Base-by-base conservation (phyloP, 2,888 invertebrate species). In the Machimus atricapillus region DNA sequence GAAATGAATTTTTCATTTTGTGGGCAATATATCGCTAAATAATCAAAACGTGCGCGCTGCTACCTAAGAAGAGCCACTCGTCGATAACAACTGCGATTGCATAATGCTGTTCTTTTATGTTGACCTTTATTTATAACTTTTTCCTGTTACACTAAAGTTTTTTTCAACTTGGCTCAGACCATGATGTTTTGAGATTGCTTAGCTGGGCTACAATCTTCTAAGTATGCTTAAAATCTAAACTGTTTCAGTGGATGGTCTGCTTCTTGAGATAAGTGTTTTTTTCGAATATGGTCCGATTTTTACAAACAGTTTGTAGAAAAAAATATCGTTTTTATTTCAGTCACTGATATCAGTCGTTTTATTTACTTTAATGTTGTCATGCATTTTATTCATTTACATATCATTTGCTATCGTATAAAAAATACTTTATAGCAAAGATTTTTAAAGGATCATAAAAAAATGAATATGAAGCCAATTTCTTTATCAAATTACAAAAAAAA, bases 41-140 rank as follows among this genome's bases (percentile, higher is more conserved):
- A 78, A 78, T 78, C 78, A 78, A 78, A 78, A 78, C 78, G 78
- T 78, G 78, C 56, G 19, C 56, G 8, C 8, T 19, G 56, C 78
- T 78, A 43, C 78, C 81, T 81, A 19, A 56, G 43, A 56, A 56
- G 52, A 81, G 34, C 6, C 52, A 40, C 34, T 52, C 23, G 27
- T 2, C 43, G 56, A 81, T 56, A 81, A 31, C 34, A 76, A 76
- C 9, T 9, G 34, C 37, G 27, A 14, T 81, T 81, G 52, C 81
- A 31, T 81, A 81, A 81, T 34, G 52, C 23, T 56, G 12, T 9
- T 43, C 66, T 66, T 73, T 37, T 12, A 77, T 56, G 19, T 77
- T 12, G 7, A 37, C 34, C 34, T 78, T 40, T 78, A 23, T 43
- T 16, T 78, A 43, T 56, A 86, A 8, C 23, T 27, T 66, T 23